A percentile compares a stretch with the other conserved stretches of the same genome.
Conservation (phyloP, 53 echinoderm and acorn worm genomes). For the Stichopus horrens region DNA sequence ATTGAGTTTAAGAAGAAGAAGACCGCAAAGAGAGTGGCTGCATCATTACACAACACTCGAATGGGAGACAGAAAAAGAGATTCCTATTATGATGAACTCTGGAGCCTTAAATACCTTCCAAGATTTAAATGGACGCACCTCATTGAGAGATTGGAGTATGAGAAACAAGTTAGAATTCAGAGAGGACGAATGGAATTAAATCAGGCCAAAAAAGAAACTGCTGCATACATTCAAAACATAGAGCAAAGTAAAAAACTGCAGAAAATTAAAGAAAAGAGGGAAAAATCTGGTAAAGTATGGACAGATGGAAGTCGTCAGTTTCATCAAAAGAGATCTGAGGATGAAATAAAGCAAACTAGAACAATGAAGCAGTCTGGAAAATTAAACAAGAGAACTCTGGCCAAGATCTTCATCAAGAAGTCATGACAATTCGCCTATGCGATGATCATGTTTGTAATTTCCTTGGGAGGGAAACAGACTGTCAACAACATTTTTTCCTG, state of each 20-base stretch:
- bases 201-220: slow-evolving; percentile 85
- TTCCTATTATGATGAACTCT: slow-evolving; percentile 85
- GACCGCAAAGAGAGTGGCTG: slow-evolving; percentile 82
- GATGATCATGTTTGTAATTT: too few relatives aligned
- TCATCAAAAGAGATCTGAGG: slow-evolving; percentile 66
- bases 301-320: slow-evolving; percentile 56
- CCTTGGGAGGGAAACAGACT: too few relatives aligned
- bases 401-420: slow-evolving; percentile 71
- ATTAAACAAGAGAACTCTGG: slow-evolving; percentile 60
- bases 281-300: slow-evolving; percentile 82
- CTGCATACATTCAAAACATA: slow-evolving; percentile 72
- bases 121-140: slow-evolving; percentile 92
- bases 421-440: slow-evolving; percentile 32
- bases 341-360: slow-evolving; percentile 38
- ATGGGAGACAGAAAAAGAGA: slow-evolving; percentile 77
- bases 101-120: slow-evolving; percentile 87
- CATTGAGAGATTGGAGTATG: slow-evolving; percentile 77
- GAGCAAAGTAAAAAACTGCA: slow-evolving; percentile 73
- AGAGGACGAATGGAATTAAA: slow-evolving; percentile 79
- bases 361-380: slow-evolving; percentile 65
- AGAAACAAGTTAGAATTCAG: slow-evolving; percentile 81
- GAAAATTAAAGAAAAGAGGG: slow-evolving; percentile 70
- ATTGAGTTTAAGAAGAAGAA: slow-evolving; percentile 91
- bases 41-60: slow-evolving; percentile 85
- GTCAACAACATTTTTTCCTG: too few relatives aligned